Evolutionary conservation across 2,113 vertebrate species (phyloP).

Genomic region (Eudyptes chrysolophus): DNA sequence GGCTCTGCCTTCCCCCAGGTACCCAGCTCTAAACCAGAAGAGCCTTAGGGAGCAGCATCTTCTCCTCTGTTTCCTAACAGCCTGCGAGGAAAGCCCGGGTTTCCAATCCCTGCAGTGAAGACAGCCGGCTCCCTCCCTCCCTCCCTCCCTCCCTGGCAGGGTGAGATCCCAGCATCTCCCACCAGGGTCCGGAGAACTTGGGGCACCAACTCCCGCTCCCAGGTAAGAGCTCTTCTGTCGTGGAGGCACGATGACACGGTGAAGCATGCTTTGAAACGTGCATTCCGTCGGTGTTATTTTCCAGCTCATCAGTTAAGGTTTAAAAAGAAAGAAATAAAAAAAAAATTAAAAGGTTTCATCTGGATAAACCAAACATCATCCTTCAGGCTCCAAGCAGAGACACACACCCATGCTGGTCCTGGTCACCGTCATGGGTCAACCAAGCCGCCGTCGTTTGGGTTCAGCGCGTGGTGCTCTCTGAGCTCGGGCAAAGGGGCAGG

Average conservation of each 20-base stretch:
- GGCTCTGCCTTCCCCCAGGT: neutral
- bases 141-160: neutral
- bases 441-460: rapidly evolving
- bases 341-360: neutral
- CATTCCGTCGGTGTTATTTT: rapidly evolving
- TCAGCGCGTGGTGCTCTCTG: neutral
- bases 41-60: neutral
- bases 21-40: neutral
- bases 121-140: neutral
- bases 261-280: neutral
- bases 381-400: neutral
- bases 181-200: neutral
- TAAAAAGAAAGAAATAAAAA: too few relatives aligned
- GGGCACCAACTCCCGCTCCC: neutral
- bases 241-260: rapidly evolving
- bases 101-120: neutral
- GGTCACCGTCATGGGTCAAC: neutral
- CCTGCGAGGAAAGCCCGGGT: neutral
- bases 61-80: neutral
- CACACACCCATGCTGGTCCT: rapidly evolving
- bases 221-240: neutral
- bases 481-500: neutral
- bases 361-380: rapidly evolving
- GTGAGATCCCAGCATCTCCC: neutral
- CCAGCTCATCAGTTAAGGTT: neutral